Conservation (phyloP, 2,888 invertebrate species). For the Pseudococcus longispinus region DNA sequence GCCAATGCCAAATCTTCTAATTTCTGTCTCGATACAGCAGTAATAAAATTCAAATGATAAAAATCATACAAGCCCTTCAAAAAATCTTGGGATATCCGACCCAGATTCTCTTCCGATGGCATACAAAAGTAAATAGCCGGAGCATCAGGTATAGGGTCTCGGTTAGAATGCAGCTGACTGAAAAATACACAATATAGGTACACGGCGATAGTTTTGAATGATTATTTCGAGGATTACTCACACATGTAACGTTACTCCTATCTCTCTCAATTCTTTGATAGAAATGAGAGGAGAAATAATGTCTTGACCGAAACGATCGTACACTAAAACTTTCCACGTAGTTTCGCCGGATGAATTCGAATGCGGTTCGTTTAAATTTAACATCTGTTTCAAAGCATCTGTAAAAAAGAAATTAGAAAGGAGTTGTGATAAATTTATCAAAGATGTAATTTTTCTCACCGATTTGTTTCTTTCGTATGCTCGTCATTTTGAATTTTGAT, state of each 20-base stretch:
- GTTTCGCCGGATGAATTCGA: conserved; percentile 84
- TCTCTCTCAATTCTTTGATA: conserved; percentile 91
- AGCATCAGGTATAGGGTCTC: conserved; percentile 96
- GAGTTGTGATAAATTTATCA: background rate
- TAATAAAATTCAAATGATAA: conserved; percentile 96
- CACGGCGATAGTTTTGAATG: background rate
- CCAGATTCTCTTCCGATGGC: conserved; percentile 94
- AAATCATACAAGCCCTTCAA: conserved; percentile 89
- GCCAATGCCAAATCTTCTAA: conserved; percentile 94
- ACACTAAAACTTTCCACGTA: conserved; percentile 95
- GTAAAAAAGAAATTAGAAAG: conserved; percentile 61
- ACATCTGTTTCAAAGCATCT: conserved; percentile 94
- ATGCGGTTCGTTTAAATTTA: conserved; percentile 86
- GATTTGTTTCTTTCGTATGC: conserved; percentile 58
- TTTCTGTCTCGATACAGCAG: conserved; percentile 90
- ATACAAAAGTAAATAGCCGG: conserved; percentile 98
- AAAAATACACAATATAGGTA: conserved; percentile 59
- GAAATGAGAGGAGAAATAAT: conserved; percentile 96
- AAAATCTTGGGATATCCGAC: conserved; percentile 88
- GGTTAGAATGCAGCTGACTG: conserved; percentile 85
- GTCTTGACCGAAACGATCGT: conserved; percentile 96
- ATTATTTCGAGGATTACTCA: conserved; percentile 66
- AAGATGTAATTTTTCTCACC: conserved; percentile 16
- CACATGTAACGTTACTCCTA: conserved; percentile 98
- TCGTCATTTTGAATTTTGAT: conserved; percentile 28